Evolutionary conservation across 2,797 vertebrate genomes (phyloP), one percentile per base, ranked within the genome.

Genomic region (Pteropus rufus): DNA sequence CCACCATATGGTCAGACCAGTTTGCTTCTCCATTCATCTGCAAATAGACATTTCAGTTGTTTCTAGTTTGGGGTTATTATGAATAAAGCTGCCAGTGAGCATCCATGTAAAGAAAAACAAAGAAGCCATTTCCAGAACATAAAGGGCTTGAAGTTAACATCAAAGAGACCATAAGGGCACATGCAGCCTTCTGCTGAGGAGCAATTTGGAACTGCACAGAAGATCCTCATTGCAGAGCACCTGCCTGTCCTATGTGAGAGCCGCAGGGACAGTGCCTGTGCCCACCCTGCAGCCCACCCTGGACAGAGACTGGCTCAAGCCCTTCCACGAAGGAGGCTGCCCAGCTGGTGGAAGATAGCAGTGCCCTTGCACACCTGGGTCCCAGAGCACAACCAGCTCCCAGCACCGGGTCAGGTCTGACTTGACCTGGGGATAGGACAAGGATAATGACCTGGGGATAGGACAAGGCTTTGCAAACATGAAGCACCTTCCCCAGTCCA

Each of bases 1-100:
- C 15, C 58, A 31, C 7, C 0, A 0, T 2, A 10, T 0, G 2
- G 49, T n/a, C 10, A 2, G 8, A 46, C 58, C 39, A 36, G 60
- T 29, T 26, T 11, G 26, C 41, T 49, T 52, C 62, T 31, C 56
- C 44, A 14, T 19, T 54, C 49, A 21, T 10, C 60, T 58, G 77
- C 36, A 41, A 19, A 70, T 11, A 56, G 39, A 54, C 34, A 44
- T 52, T 39, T 60, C 16, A 52, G 41, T 19, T 26, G 26, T 49
- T 69, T 58, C 49, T 39, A n/a, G 60, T 49, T 67, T 29, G 6
- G 3, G 49, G 23, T 18, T 67, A 15, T 56, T 21, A 36, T 23
- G 49, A 72, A 69, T 56, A 76, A 80, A 80, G 56, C 64, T 15
- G 56, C 56, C 31, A 34, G 2, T 5, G 31, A 54, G n/a, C 34